A percentile compares a stretch with the other conserved stretches of the same genome.
phyloP scores from a whole-genome alignment of 2,113 vertebrate genomes.

The Erythrolamprus reginae region DNA sequence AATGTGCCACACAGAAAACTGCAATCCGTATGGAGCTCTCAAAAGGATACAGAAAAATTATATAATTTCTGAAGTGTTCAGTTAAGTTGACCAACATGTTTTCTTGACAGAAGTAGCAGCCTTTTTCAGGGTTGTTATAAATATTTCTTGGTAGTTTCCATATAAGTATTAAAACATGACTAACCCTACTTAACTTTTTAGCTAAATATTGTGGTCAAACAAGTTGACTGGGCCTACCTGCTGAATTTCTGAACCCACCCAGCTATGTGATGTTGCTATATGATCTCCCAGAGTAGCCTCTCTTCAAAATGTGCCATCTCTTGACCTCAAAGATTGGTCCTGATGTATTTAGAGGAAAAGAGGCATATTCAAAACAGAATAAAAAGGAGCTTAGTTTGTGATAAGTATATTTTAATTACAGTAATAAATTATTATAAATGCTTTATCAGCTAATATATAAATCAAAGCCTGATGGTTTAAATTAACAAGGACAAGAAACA shows the following conservation, averaged over 20 bases:
- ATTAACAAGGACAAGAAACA: neutral
- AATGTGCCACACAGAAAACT: neutral
- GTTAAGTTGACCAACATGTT: neutral
- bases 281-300: neutral
- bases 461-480: neutral
- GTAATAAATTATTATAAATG: neutral
- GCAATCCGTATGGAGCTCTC: neutral
- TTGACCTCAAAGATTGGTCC: neutral
- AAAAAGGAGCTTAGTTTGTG: neutral
- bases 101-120: neutral
- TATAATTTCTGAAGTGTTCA: neutral
- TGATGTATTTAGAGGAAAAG: neutral
- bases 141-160: neutral
- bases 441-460: neutral
- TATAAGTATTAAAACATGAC: neutral
- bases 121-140: neutral
- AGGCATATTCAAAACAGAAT: neutral
- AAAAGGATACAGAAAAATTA: neutral
- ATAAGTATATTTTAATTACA: neutral
- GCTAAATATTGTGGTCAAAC: neutral
- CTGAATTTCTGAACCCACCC: neutral
- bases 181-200: neutral
- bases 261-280: neutral
- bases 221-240: neutral
- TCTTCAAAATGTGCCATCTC: neutral